These are phyloP conservation scores for Catamblyrhynchus diadema DNA, from an alignment of 2,797 vertebrate genomes.

Conservation along the genomic window DNA sequence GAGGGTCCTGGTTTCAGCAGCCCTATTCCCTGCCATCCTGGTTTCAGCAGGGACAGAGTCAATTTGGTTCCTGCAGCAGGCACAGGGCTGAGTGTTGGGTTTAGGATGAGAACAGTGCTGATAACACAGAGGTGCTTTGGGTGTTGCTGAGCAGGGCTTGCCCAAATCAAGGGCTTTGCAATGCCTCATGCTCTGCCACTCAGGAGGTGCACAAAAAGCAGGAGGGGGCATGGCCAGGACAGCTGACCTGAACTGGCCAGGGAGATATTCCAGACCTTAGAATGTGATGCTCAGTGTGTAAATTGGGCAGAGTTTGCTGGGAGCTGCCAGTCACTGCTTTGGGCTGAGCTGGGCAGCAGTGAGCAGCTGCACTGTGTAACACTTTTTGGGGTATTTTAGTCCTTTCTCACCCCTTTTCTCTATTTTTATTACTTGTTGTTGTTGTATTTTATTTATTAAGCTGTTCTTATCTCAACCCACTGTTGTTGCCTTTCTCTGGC, in stretches of 20 bases:
- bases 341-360: background rate
- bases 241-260: background rate
- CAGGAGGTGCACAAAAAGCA: background rate
- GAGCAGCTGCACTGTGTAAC: background rate
- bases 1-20: background rate
- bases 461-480: background rate
- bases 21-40: background rate
- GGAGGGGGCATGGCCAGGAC: background rate
- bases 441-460: background rate
- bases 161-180: background rate
- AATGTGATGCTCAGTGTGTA: background rate
- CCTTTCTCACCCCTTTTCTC: background rate
- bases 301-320: background rate
- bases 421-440: background rate
- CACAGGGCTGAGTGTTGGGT: background rate
- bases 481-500: background rate
- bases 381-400: accelerated
- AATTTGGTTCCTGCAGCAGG: background rate
- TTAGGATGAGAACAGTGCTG: background rate
- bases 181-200: background rate
- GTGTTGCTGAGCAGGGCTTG: background rate
- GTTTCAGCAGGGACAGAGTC: background rate
- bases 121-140: background rate
- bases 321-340: background rate
- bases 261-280: background rate